A percentile compares a stretch with the other conserved stretches of the same genome.
Conservation (phyloP, 1,140 invertebrate species). For the Coptotermes formosanus region DNA sequence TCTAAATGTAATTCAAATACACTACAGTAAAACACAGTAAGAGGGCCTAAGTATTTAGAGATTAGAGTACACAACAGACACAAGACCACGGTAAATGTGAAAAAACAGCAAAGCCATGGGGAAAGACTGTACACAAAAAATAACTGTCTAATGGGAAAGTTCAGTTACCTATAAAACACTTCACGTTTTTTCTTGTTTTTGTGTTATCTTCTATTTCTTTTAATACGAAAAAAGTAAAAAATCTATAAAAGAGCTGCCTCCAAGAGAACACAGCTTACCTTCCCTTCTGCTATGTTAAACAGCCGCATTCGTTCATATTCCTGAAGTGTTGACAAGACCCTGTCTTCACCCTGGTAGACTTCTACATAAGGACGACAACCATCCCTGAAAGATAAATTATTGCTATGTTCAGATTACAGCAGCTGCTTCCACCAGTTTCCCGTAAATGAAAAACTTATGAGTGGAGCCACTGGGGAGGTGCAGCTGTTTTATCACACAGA, state of each 20-base stretch:
- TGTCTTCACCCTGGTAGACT: conserved; percentile 83
- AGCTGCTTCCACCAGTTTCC: background rate
- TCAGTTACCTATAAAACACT: too few relatives aligned
- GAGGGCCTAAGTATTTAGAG: too few relatives aligned
- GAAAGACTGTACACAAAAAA: too few relatives aligned
- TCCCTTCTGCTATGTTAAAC: conserved; percentile 74
- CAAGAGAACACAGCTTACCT: conserved; percentile 50
- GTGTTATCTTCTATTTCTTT: too few relatives aligned
- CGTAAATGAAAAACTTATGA: background rate
- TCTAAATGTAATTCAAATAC: too few relatives aligned
- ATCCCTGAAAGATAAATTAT: conserved; percentile 59
- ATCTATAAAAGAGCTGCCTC: too few relatives aligned
- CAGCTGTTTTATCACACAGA: background rate
- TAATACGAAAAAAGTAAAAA: too few relatives aligned
- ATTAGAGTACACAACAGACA: too few relatives aligned
- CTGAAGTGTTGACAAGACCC: conserved; percentile 76
- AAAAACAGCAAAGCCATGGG: too few relatives aligned
- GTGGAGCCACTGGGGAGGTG: background rate
- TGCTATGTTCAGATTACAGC: conserved; percentile 28
- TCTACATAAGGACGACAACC: conserved; percentile 92
- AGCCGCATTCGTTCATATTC: conserved; percentile 88
- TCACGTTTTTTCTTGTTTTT: background rate
- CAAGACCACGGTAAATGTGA: too few relatives aligned
- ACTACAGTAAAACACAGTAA: too few relatives aligned
- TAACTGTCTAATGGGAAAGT: too few relatives aligned